phyloP scores from a whole-genome alignment of 1,140 invertebrate genomes.

The Drosophila ficusphila region DNA sequence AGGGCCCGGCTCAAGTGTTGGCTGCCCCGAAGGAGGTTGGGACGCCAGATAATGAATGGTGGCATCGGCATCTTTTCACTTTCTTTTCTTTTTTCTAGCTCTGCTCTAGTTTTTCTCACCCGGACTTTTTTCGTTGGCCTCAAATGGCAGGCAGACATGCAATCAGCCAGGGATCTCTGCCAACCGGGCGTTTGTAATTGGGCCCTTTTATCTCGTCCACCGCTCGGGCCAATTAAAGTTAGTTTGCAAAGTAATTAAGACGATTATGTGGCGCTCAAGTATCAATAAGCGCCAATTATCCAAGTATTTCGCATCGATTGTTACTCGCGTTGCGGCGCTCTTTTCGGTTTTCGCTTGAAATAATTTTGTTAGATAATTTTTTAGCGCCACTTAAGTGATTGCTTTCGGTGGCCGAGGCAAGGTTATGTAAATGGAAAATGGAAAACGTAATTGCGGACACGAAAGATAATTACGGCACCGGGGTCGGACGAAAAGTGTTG shows the following conservation, averaged over 20 bases:
- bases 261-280: constrained; percentile 81
- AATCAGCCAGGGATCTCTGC: constrained; percentile 47
- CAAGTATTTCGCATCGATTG: constrained; percentile 64
- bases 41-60: constrained; percentile 34
- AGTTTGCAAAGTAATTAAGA: constrained; percentile 80
- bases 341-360: constrained; percentile 50
- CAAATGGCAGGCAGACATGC: constrained; percentile 72
- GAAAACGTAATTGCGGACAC: constrained; percentile 29
- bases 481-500: constrained; percentile 4
- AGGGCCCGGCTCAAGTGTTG: constrained; percentile 46
- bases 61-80: constrained; percentile 18
- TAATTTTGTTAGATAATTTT: constrained; percentile 52
- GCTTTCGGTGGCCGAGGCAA: constrained; percentile 29
- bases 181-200: constrained; percentile 57
- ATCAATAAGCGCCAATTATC: constrained; percentile 78
- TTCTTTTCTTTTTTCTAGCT: constrained; percentile 2
- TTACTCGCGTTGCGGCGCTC: constrained; percentile 32
- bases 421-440: constrained; percentile 44
- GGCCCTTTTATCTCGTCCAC: constrained; percentile 70
- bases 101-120: constrained; percentile 15
- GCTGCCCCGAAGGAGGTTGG: background rate
- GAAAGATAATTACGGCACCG: constrained; percentile 23
- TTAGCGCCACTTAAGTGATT: constrained; percentile 61
- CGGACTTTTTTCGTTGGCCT: constrained; percentile 16
- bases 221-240: constrained; percentile 75